phyloP scores from a whole-genome alignment of 2,113 vertebrate genomes.

The Hemibagrus wyckioides region DNA sequence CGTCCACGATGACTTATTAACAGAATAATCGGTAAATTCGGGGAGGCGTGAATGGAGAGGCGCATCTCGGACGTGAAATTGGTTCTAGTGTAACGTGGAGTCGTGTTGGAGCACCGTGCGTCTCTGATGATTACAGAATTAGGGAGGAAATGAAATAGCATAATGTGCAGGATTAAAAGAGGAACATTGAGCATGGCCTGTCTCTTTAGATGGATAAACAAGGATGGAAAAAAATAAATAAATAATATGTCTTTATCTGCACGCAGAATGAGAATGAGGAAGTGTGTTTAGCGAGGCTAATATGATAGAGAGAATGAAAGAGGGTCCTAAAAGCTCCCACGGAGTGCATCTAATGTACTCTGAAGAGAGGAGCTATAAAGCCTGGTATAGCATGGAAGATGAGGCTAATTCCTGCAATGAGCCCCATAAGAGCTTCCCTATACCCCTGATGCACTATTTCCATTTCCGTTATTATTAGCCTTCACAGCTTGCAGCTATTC shows the following conservation, averaged over 20 bases:
- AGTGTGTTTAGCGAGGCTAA: constrained; percentile 50
- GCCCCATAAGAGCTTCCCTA: constrained; percentile 37
- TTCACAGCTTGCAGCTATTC: constrained; percentile 37
- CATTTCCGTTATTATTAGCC: constrained; percentile 44
- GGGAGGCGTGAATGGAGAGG: constrained; percentile 28
- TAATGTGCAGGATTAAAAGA: constrained; percentile 63
- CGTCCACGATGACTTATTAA: constrained; percentile 46
- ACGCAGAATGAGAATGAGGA: constrained; percentile 38
- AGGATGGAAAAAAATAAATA: constrained; percentile 42
- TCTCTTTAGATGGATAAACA: constrained; percentile 50
- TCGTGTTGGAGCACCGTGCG: constrained; percentile 43
- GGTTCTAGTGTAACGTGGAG: constrained; percentile 45
- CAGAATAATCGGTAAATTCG: constrained; percentile 34
- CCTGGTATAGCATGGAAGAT: constrained; percentile 23
- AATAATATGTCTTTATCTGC: constrained; percentile 48
- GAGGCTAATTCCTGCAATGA: constrained; percentile 17
- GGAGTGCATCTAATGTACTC: constrained; percentile 55
- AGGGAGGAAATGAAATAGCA: constrained; percentile 66
- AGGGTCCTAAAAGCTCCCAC: constrained; percentile 43
- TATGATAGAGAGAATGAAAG: constrained; percentile 41
- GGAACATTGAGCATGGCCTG: constrained; percentile 43
- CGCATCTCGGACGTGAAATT: constrained; percentile 51
- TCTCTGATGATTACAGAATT: constrained; percentile 60
- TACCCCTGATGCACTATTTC: neutral
- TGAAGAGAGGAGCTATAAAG: constrained; percentile 23